Base-by-base conservation (phyloP, 2,888 invertebrate genomes). In the Papilio protenor region DNA sequence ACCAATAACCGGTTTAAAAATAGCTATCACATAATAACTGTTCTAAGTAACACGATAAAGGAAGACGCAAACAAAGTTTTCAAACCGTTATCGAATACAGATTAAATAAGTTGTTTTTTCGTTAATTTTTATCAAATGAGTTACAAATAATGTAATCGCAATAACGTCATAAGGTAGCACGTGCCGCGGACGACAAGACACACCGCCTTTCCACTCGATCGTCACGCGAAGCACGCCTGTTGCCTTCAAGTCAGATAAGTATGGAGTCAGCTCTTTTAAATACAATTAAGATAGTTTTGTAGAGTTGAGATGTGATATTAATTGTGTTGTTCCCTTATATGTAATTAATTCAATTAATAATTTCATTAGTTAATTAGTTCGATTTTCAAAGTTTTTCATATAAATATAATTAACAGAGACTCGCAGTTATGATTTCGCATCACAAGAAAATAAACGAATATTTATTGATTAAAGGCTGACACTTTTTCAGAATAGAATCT, bases 191-290 rank as follows among this genome's bases (percentile, higher is more conserved):
- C 80, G 73, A 75, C 79, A 78, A 69, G 77, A 70, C 73, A 69
- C 80, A 78, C 64, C 87, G 87, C 88, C 71, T 73, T 73, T 85
- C 81, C 87, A 84, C 87, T 85, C 83, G 82, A 82, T 83, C 84
- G 84, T 82, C 90, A 90, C 89, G 91, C 85, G 83, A 81, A 89
- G 88, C 84, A 89, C 90, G 89, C 84, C 88, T 75, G 70, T 72
- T 75, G 78, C 16, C 14, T 61, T 57, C 49, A 23, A 8, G 52
- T 61, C 64, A 18, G 71, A 27, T 74, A 72, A 79, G 23, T 72
- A 61, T 77, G 75, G 80, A 80, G 66, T 21, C 69, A 55, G 33
- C 66, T 73, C 45, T 73, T 72, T 71, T 61, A 61, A 61, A 3
- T 61, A 14, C 8, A 61, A 16, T 23, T 14, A 59, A 16, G 2